Conservation (phyloP, 2,888 invertebrate genomes). For the Aphodius sticticus region DNA sequence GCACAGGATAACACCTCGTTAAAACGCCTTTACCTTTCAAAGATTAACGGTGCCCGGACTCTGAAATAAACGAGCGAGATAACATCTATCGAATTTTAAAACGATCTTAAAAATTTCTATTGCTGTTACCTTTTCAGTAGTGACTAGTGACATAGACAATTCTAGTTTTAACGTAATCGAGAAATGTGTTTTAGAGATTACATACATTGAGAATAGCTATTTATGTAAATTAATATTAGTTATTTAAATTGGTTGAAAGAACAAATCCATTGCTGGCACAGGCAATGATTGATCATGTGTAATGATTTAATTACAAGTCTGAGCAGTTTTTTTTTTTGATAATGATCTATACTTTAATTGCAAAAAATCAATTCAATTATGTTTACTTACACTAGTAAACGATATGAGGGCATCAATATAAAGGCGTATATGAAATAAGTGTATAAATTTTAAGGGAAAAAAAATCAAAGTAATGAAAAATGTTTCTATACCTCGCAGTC, state of each 20-base stretch:
- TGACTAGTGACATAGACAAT: background rate
- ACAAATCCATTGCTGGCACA: background rate
- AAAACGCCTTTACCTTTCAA: constrained; percentile 22
- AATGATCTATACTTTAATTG: too few species aligned
- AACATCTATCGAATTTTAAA: background rate
- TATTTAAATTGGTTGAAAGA: background rate
- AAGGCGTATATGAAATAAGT: too few species aligned
- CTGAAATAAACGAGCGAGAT: background rate
- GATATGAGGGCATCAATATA: too few species aligned
- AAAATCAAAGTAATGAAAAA: too few species aligned
- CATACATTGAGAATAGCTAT: too few species aligned
- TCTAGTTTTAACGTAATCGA: background rate
- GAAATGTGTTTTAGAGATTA: background rate
- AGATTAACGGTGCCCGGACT: constrained; percentile 5
- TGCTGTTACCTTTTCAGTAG: background rate
- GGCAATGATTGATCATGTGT: too few species aligned
- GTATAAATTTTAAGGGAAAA: too few species aligned
- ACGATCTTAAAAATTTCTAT: background rate
- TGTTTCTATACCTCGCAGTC: too few species aligned
- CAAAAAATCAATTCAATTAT: too few species aligned
- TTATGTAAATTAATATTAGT: background rate
- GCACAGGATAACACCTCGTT: constrained; percentile 19
- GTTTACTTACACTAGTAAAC: too few species aligned
- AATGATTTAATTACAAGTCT: too few species aligned
- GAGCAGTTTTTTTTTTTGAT: too few species aligned